phyloP scores from a whole-genome alignment of 2,113 vertebrate genomes.

The Reinhardtius hippoglossoides region DNA sequence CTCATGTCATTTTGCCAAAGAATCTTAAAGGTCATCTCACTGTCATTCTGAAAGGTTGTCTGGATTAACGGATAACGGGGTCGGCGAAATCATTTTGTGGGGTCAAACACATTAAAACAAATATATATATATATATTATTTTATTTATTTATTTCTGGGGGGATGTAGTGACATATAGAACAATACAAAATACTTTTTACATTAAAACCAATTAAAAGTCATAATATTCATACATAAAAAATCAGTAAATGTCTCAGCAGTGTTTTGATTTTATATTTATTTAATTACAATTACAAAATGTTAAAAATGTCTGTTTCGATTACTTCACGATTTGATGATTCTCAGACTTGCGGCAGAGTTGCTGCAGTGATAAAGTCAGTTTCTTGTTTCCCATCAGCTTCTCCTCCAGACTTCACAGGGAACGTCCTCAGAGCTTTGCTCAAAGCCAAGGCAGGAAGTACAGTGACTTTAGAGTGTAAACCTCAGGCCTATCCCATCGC shows the following conservation, averaged over 20 bases:
- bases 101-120: constrained; percentile 68
- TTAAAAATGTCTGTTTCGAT: constrained; percentile 27
- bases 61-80: constrained; percentile 76
- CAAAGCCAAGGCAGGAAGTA: constrained; percentile 90
- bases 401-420: constrained; percentile 92
- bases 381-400: constrained; percentile 82
- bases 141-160: constrained; percentile 38
- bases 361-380: constrained; percentile 43
- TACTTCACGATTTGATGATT: constrained; percentile 31
- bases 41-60: constrained; percentile 78
- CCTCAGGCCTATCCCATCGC: constrained; percentile 91
- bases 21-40: constrained; percentile 76
- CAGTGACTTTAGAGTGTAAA: constrained; percentile 90
- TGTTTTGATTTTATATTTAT: not conserved
- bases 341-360: constrained; percentile 40
- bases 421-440: constrained; percentile 88
- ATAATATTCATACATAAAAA: not conserved
- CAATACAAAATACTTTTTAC: not conserved
- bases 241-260: no score
- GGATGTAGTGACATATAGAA: constrained; percentile 17
- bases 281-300: not conserved
- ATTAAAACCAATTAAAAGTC: constrained; percentile 15
- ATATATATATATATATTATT: not conserved
- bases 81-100: constrained; percentile 56
- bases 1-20: constrained; percentile 66